Evolutionary conservation across 2,113 vertebrate genomes (phyloP), one percentile per base, ranked within the genome.

Genomic region (Mobula hypostoma): DNA sequence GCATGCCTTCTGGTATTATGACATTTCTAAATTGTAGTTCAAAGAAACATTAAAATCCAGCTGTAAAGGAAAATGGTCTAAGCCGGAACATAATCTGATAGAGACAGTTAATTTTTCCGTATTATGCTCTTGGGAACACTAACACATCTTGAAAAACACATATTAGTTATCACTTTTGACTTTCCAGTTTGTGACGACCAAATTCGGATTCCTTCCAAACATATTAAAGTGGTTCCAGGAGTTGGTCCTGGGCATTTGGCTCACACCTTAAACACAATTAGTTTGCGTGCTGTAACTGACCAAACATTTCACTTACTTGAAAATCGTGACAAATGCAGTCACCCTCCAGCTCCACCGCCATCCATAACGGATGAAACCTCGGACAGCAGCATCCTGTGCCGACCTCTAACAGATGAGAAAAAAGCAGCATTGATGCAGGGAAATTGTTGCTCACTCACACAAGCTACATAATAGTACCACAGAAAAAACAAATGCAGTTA

Each of bases 341-440:
- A 99, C 96, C 94, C 99, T 98, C 99, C 99, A 99, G 95, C 99
- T 97, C 99, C 99, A 99, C 90, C 99, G 97, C 97, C 97, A 98
- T 87, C 99, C 99, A 0, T 98, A 99, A 7, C 98, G 97, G 94
- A 99, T 93, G 94, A 99, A 99, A 0, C 98, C 97, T 0, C 98
- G 96, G 87, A 97, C 96, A 0, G 97, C 98, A 29, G 98, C 98
- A 0, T 97, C 97, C 56, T 99, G 98, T 0, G 97, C 97, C 0
- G 97, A 97, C 94, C 98, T 98, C 98, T 99, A 63, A 2, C 36
- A 94, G 94, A 58, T 63, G 94, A 94, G 95, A 76, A 72, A 36
- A 94, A 78, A 95, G 63, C 4, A 9, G 32, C 27, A n/a, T 7
- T 90, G 15, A 90, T 15, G 32, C 19, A 76, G 70, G 70, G 68